Base-by-base conservation (phyloP, 2,113 vertebrate genomes). In the Onychostoma macrolepis region DNA sequence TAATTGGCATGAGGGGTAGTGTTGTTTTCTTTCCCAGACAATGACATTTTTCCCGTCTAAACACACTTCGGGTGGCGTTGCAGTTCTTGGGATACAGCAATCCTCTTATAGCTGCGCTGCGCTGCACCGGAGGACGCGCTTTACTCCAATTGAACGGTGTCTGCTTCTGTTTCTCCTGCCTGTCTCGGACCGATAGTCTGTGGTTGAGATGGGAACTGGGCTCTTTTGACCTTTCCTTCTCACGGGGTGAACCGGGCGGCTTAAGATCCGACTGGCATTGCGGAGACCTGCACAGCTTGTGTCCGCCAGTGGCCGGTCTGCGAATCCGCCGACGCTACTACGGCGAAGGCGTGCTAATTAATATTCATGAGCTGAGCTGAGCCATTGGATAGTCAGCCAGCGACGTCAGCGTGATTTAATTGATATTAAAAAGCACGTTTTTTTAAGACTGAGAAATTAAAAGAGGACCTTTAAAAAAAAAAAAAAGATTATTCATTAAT, bases 1-100 rank as follows among this genome's bases (percentile, higher is more conserved):
- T 99, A 99, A 95, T 97, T 98, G 95, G 98, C 97, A 93, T 99
- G 98, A 90, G 97, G 97, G 94, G 97, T 96, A 92, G 96, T 97
- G 95, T 96, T 97, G 96, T 96, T 96, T 96, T 99, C 97, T 94
- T 99, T 99, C 90, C 95, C 97, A 94, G 97, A 97, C 93, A 98
- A 98, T 96, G 98, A 97, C 97, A 99, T 99, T 17, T 83, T 79
- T 41, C 90, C 87, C 87, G 50, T 91, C 91, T 88, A 81, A 88
- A 61, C 69, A 90, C 85, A 91, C 91, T 94, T 94, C 33, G 86
- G 90, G 85, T 86, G 91, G 85, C 86, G 89, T 87, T 82, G 79
- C 80, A 43, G 80, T 85, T 87, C 84, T 28, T 88, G 90, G 90
- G 92, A 94, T 91, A 88, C 90, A 90, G 91, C 91, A 92, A 90